phyloP scores from a whole-genome alignment of 1,140 invertebrate species.

The Nasonia vitripennis region DNA sequence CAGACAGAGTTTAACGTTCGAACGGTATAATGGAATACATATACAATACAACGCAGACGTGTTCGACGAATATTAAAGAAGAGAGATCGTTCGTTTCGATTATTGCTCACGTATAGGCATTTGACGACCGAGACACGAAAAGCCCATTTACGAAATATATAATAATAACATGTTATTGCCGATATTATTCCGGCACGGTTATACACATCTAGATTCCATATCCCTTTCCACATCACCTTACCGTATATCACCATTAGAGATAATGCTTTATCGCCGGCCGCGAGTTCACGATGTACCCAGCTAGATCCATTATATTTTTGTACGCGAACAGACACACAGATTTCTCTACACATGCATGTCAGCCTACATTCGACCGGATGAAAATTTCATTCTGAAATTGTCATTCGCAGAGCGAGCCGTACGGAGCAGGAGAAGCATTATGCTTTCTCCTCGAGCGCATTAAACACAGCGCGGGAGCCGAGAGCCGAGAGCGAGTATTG shows the following conservation, averaged over 20 bases:
- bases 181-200: neutral
- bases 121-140: neutral
- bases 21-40: neutral
- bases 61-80: neutral
- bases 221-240: neutral
- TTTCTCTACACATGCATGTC: neutral
- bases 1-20: neutral
- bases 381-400: conserved; percentile 10
- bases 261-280: neutral
- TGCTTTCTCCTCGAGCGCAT: neutral
- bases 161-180: neutral
- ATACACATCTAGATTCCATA: neutral
- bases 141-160: neutral
- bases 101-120: neutral
- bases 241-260: neutral
- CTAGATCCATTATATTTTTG: neutral
- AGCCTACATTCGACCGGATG: neutral
- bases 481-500: neutral
- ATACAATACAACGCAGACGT: neutral
- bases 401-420: neutral
- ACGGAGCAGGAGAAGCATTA: no score
- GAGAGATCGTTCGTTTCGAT: neutral
- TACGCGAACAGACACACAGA: neutral
- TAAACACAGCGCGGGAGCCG: neutral
- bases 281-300: neutral